Evolutionary conservation across 2,113 vertebrate genomes (phyloP), one percentile per base, ranked within the genome.

Genomic region (Pantherophis guttatus): DNA sequence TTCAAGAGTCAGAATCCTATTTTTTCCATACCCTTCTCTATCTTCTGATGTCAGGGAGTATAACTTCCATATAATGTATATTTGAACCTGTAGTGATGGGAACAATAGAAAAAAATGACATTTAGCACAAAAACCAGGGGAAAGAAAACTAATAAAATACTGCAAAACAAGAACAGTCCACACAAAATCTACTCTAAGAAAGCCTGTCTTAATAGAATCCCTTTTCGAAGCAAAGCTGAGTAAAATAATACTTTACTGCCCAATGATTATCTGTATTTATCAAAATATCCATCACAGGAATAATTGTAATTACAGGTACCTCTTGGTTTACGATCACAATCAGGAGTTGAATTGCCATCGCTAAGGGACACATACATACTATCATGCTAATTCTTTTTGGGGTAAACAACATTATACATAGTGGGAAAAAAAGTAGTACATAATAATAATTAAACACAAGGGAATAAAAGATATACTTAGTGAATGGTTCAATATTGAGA

Each of bases 241-340:
- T 97, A 97, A 96, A 97, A 96, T 94, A 97, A 96, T 95, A 96
- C 96, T 92, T 94, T 94, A 87, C 96, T 94, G 92, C 96, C 94
- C 95, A 53, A 81, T 98, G 96, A 97, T 96, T 97, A 94, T 88
- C 93, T 97, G 94, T 93, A 95, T 91, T 91, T 93, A 94, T 97
- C 94, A 96, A 94, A 92, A 86, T 92, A 44, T 95, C 94, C 92
- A 91, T 94, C 95, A 95, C 87, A 96, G 95, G 96, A 95, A 95
- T 0, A 24, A 93, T 91, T 92, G 89, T 94, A 95, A 97, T 96
- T 75, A 75, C 70, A 17, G n/a, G 29, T 65, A 65, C 29, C n/a
- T 65, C 29, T n/a, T 65, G 62, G 62, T 4, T 65, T 65, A 65
- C 1, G 12, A 65, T 65, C 26, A 29, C 29, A 65, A 65, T 65